phyloP scores from a whole-genome alignment of 2,113 vertebrate species.

The Indri indri region DNA sequence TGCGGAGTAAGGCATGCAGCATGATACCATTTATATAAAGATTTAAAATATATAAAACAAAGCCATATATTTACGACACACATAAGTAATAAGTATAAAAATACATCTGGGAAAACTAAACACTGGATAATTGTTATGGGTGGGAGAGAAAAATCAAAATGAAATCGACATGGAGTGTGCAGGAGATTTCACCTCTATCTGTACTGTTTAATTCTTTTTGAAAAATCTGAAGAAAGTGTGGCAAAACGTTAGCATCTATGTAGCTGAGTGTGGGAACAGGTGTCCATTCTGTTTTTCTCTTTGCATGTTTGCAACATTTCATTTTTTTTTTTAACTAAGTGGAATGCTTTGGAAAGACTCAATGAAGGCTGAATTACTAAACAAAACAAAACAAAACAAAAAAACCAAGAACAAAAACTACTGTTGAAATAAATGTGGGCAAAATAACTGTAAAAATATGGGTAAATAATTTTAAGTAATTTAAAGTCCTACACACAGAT shows the following conservation, averaged over 20 bases:
- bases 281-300: background rate
- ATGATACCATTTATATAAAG: background rate
- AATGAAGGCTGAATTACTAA: background rate
- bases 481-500: background rate
- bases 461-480: slow-evolving; percentile 48
- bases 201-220: slow-evolving; percentile 2
- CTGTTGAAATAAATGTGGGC: background rate
- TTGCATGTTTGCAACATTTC: background rate
- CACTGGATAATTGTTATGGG: background rate
- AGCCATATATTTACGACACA: background rate
- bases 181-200: background rate
- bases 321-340: background rate
- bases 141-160: background rate
- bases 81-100: background rate
- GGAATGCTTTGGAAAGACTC: slow-evolving; percentile 24
- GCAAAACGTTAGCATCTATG: background rate
- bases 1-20: background rate
- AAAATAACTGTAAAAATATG: background rate
- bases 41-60: background rate
- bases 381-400: background rate
- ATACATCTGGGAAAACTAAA: background rate
- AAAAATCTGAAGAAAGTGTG: slow-evolving; percentile 23
- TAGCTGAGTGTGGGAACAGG: background rate
- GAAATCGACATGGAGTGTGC: background rate
- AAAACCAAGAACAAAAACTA: background rate